Percentiles rank a stretch among this genome's conserved stretches.
Evolutionary conservation across 35 echinoderm and acorn worm species (phyloP).

Genomic region (Ptychodera flava): DNA sequence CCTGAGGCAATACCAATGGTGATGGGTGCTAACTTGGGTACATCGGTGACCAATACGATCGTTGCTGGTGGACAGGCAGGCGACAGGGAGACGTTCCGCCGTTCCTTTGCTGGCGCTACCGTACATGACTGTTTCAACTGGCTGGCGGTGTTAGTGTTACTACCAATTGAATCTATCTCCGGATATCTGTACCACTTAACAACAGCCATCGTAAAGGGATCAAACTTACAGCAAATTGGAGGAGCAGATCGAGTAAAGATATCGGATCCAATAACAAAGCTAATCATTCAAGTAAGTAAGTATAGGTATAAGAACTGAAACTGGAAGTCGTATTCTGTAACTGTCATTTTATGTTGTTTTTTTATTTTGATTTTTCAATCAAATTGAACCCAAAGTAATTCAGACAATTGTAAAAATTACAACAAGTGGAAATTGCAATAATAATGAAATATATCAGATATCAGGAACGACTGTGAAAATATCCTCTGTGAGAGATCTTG

Average conservation of each 20-base stretch:
- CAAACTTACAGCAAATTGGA: slow-evolving; percentile 54
- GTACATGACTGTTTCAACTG: slow-evolving; percentile 86
- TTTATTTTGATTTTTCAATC: too few species aligned
- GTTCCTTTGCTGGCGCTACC: slow-evolving; percentile 69
- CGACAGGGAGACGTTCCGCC: slow-evolving; percentile 48
- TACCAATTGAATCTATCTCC: slow-evolving; percentile 44
- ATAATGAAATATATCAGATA: too few species aligned
- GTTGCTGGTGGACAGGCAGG: slow-evolving; percentile 43
- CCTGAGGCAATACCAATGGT: slow-evolving; percentile 55
- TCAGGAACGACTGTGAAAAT: too few species aligned
- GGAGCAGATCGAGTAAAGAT: slow-evolving; percentile 64
- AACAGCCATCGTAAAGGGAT: slow-evolving; percentile 12
- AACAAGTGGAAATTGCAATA: too few species aligned
- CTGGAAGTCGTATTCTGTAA: too few species aligned
- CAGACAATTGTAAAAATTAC: too few species aligned
- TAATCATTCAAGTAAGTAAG: slow-evolving; percentile 71
- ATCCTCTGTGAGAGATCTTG: too few species aligned
- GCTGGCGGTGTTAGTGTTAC: too few species aligned
- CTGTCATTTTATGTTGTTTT: too few species aligned
- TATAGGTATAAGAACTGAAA: too few species aligned
- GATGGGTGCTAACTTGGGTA: too few species aligned
- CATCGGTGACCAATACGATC: slow-evolving; percentile 78
- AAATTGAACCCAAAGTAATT: too few species aligned
- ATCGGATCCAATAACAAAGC: slow-evolving; percentile 59
- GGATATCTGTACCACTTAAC: slow-evolving; percentile 55